phyloP scores from a whole-genome alignment of 1,140 invertebrate species.

The Coenobita brevimanus region DNA sequence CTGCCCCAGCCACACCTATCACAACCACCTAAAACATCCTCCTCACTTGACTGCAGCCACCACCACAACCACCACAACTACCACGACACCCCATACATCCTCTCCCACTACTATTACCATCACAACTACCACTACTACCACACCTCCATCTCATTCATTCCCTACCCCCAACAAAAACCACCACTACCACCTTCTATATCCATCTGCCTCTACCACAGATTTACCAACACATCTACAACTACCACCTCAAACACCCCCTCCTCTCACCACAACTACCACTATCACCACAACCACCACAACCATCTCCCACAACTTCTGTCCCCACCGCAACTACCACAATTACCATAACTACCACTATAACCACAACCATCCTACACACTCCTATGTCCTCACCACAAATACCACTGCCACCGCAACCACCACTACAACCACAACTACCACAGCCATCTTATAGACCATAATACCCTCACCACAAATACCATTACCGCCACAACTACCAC shows the following conservation, averaged over 20 bases:
- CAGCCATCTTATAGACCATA: not conserved
- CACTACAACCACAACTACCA: not conserved
- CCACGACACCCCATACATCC: too few species aligned
- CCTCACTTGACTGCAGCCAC: too few species aligned
- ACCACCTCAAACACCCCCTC: too few species aligned
- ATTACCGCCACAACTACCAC: not conserved
- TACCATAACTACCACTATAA: constrained; percentile 19
- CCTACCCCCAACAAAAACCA: not conserved
- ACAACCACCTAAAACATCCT: too few species aligned
- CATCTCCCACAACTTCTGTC: not conserved
- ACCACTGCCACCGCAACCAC: not conserved
- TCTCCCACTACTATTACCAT: too few species aligned
- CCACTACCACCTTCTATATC: too few species aligned
- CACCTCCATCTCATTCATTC: not conserved
- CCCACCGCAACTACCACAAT: not conserved
- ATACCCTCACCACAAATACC: not conserved
- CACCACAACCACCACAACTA: too few species aligned
- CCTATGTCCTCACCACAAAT: constrained; percentile 3
- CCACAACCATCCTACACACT: constrained; percentile 6
- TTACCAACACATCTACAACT: too few species aligned
- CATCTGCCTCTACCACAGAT: too few species aligned
- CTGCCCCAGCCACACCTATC: too few species aligned
- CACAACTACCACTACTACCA: too few species aligned
- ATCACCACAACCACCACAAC: not conserved
- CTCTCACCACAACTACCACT: not conserved